phyloP scores from a whole-genome alignment of 1,140 invertebrate genomes.

The Leucophenga varia region DNA sequence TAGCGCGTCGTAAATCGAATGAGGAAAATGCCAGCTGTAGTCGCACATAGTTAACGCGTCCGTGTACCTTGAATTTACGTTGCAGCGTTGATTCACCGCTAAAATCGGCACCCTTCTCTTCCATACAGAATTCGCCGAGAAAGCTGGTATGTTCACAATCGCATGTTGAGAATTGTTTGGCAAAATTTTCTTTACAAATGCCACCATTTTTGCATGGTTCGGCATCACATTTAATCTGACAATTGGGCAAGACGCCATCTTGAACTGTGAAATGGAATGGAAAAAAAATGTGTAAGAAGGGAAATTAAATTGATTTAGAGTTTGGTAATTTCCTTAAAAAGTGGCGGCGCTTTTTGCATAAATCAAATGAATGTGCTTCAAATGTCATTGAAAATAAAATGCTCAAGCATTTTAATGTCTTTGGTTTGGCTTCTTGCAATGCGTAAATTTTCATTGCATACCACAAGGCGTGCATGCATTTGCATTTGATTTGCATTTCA shows the following conservation, averaged over 20 bases:
- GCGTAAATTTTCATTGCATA: conserved; percentile 31
- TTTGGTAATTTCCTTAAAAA: conserved; percentile 9
- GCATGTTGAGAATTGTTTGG: conserved; percentile 79
- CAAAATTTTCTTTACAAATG: conserved; percentile 85
- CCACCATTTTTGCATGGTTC: conserved; percentile 86
- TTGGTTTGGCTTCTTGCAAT: too few species aligned
- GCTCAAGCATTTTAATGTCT: too few species aligned
- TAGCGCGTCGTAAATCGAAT: conserved; percentile 71
- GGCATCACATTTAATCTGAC: conserved; percentile 85
- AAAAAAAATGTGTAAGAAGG: background rate
- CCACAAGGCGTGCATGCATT: background rate
- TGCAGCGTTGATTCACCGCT: conserved; percentile 80
- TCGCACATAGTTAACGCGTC: conserved; percentile 70
- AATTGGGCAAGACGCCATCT: conserved; percentile 73
- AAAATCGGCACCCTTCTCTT: conserved; percentile 85
- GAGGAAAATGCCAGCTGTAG: conserved; percentile 82
- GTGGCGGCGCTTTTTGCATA: conserved; percentile 42
- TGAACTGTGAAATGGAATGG: conserved; percentile 21
- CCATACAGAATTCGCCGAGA: conserved; percentile 74
- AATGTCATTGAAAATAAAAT: too few species aligned
- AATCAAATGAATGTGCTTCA: background rate
- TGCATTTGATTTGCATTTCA: too few species aligned
- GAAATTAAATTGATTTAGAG: too few species aligned
- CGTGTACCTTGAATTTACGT: conserved; percentile 71
- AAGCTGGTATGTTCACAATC: conserved; percentile 88